Conservation (phyloP, 64 coral and sea anemone species). For the Exaiptasia diaphana region DNA sequence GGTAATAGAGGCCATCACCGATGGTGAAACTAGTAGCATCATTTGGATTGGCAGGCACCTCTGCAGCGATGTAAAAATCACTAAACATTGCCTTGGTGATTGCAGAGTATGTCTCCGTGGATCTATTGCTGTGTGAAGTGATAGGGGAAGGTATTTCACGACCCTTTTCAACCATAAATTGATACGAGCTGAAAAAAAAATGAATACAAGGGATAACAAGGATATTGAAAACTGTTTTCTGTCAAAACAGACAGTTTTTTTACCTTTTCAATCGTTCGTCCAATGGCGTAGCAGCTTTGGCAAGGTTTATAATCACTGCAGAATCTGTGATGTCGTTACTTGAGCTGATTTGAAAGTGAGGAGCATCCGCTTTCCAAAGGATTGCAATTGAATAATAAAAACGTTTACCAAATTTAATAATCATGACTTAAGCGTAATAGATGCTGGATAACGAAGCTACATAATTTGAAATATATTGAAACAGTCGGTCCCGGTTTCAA, state of each 20-base stretch:
- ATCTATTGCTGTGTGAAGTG: background rate
- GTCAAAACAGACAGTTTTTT: background rate
- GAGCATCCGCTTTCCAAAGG: background rate
- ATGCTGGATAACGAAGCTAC: background rate
- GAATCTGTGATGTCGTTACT: background rate
- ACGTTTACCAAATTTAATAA: no score
- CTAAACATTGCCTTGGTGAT: background rate
- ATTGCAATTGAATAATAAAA: no score
- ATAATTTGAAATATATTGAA: background rate
- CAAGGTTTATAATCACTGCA: background rate
- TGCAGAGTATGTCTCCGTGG: background rate
- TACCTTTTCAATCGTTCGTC: background rate
- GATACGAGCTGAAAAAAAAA: background rate
- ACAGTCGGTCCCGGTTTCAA: no score
- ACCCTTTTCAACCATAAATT: background rate
- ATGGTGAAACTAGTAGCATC: background rate
- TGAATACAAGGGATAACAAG: background rate
- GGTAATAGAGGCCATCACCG: background rate
- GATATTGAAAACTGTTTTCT: background rate
- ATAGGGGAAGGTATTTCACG: background rate
- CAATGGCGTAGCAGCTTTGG: background rate
- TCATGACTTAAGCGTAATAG: no score
- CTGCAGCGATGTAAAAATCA: background rate
- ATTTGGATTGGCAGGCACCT: background rate
- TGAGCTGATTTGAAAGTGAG: background rate